These are phyloP conservation scores for Polydrusus tereticollis DNA, from an alignment of 2,888 invertebrate genomes.

Conservation along the genomic window DNA sequence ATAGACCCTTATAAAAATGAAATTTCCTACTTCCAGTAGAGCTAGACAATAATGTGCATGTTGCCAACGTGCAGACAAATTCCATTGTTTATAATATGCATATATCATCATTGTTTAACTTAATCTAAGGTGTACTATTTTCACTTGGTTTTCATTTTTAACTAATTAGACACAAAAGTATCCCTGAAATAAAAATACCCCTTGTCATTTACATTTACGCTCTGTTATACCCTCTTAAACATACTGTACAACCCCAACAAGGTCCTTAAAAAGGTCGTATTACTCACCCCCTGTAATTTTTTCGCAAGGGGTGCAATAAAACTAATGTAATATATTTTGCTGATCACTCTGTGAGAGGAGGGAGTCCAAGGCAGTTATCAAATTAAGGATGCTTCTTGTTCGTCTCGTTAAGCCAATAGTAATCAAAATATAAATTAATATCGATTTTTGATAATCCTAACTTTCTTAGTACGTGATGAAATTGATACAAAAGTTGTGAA, in stretches of 20 bases:
- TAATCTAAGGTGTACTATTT: too few species aligned
- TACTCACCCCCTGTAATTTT: constrained; percentile 27
- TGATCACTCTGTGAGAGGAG: constrained; percentile 19
- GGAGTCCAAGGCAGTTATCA: constrained; percentile 30
- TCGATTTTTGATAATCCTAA: too few species aligned
- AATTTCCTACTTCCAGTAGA: not conserved
- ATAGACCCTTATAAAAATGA: constrained; percentile 1
- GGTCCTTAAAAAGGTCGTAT: constrained; percentile 19
- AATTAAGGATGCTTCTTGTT: constrained; percentile 34
- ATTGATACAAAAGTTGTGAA: too few species aligned
- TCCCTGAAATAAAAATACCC: not conserved
- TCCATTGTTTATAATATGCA: too few species aligned
- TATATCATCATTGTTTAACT: too few species aligned
- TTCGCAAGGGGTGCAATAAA: constrained; percentile 20
- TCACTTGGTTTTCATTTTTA: too few species aligned
- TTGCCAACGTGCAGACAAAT: too few species aligned
- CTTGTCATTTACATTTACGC: not conserved
- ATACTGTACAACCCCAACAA: not conserved
- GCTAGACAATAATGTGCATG: not conserved
- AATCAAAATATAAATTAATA: too few species aligned
- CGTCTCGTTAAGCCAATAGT: not conserved
- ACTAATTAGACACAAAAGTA: too few species aligned
- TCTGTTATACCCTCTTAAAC: not conserved
- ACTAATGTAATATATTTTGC: constrained; percentile 20
- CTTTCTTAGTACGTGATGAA: too few species aligned